A percentile compares a stretch with the other conserved stretches of the same genome.
Conservation (phyloP, 35 echinoderm and acorn worm genomes). For the Nesometra sesokonis region DNA sequence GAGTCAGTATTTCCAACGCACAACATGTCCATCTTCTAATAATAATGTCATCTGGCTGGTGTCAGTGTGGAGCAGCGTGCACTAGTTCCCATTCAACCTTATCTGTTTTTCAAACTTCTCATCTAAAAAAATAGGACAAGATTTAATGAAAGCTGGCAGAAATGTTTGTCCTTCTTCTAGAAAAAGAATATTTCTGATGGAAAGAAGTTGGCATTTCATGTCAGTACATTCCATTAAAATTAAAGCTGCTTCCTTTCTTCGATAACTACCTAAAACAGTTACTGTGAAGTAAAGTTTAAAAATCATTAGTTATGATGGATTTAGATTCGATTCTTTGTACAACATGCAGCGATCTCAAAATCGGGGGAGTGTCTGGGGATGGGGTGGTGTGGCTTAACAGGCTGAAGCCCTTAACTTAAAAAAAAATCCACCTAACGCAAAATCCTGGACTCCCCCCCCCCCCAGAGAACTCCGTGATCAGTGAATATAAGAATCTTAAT, state of each 20-base stretch:
- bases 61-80: background rate
- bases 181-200: background rate
- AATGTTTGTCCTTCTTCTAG: background rate
- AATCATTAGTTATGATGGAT: too few species aligned
- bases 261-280: background rate
- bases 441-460: too few species aligned
- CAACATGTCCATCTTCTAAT: background rate
- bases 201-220: background rate
- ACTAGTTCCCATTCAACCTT: background rate
- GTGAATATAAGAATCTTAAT: too few species aligned
- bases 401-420: too few species aligned
- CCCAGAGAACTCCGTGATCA: too few species aligned
- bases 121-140: background rate
- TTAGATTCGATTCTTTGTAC: too few species aligned
- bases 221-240: background rate
- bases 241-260: background rate
- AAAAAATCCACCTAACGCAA: too few species aligned
- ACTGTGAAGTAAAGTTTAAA: too few species aligned
- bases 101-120: background rate
- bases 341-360: too few species aligned
- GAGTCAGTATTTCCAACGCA: background rate
- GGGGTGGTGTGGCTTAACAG: too few species aligned
- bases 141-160: background rate
- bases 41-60: background rate
- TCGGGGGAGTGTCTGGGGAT: too few species aligned